Evolutionary conservation across 2,113 vertebrate genomes (phyloP), one percentile per base, ranked within the genome.

Genomic region (Euleptes europaea): DNA sequence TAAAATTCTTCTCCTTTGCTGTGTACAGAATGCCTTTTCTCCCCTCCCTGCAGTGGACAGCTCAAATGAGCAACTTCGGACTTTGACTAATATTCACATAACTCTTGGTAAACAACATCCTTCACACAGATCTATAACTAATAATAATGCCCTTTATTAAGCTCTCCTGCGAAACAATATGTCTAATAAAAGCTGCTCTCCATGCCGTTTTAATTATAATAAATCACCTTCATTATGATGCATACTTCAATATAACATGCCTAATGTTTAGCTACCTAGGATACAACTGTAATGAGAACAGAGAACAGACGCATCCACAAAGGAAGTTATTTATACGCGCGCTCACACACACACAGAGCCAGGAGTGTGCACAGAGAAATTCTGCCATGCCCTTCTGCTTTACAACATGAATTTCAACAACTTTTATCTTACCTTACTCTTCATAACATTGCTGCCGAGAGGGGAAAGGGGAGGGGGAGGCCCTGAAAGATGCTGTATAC

Each of bases 141-240:
- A 96, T 95, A 96, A 95, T 94, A 95, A 94, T 91, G 91, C 84
- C 94, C 91, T 95, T 96, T 96, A 96, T 95, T 95, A 96, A 95
- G 91, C 91, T 93, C 92, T 93, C 94, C 92, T 90, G 90, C 92
- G 88, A 95, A 95, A 95, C 92, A 96, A 90, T 94, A 93, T 90
- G 92, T 95, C 95, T 95, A 93, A 92, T 94, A 93, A 94, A 93
- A 95, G 90, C 93, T 96, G 86, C 89, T 92, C 92, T 95, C 93
- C 80, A 76, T 91, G 84, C 91, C 63, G 82, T 96, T 96, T 96
- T 96, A 96, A 97, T 97, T 96, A 96, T 94, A 96, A 96, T 97
- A 97, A 97, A 96, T 97, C 96, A 95, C 90, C 95, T 96, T 95
- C 95, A 94, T 96, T 96, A 95, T 94, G 94, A 95, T 94, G 93